Evolutionary conservation across 92 coral and sea anemone genomes (phyloP).

Genomic region (Umimayanthus chanpuru): DNA sequence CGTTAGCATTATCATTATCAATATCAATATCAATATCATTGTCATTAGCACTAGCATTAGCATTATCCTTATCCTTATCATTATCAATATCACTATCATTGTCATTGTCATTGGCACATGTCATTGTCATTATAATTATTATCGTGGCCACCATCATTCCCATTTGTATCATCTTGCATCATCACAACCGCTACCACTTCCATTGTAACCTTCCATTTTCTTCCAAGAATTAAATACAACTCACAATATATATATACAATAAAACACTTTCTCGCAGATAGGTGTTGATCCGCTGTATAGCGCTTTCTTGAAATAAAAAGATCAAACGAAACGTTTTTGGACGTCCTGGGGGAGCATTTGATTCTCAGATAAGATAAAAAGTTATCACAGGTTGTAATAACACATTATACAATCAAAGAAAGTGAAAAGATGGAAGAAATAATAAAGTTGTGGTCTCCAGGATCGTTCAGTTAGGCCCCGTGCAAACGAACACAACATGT

Average conservation of each 20-base stretch:
- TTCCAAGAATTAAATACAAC: not conserved
- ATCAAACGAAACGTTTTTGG: too few species aligned
- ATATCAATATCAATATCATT: too few species aligned
- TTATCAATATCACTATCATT: not conserved
- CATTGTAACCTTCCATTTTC: not conserved
- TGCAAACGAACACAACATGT: too few species aligned
- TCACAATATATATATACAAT: not conserved
- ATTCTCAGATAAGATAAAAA: too few species aligned
- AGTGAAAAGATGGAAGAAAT: too few species aligned
- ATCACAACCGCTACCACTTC: not conserved
- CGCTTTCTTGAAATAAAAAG: not conserved
- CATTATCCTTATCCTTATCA: not conserved
- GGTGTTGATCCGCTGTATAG: not conserved
- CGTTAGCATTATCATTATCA: not conserved
- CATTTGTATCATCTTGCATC: not conserved
- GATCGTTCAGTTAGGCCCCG: not conserved
- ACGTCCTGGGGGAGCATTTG: too few species aligned
- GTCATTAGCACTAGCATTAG: not conserved
- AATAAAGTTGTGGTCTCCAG: not conserved
- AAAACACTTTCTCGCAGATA: not conserved
- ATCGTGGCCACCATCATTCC: not conserved
- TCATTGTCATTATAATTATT: too few species aligned
- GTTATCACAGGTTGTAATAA: too few species aligned
- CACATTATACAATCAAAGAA: too few species aligned
- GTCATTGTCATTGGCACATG: too few species aligned